Conservation (phyloP, 2,797 vertebrate species). For the Catostomus latipinnis region DNA sequence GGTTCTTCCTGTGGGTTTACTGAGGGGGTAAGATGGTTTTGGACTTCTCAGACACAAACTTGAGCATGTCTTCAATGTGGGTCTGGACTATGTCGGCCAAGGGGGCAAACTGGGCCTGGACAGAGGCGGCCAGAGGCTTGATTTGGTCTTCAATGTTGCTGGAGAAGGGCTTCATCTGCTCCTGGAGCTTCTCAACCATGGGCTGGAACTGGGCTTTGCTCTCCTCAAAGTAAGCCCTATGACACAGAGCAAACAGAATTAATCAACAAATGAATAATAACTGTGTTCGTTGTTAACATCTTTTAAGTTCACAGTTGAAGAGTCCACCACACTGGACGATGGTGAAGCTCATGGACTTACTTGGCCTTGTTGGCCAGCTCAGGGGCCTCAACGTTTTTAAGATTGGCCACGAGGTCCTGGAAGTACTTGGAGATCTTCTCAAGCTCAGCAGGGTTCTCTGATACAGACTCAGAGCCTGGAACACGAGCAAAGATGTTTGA, state of each 20-base stretch:
- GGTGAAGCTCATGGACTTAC: conserved; percentile 61
- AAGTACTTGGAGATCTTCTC: conserved; percentile 64
- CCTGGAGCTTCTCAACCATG: conserved; percentile 70
- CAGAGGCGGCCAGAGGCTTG: conserved; percentile 60
- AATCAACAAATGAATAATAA: background rate
- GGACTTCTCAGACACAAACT: conserved; percentile 68
- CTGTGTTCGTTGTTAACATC: background rate
- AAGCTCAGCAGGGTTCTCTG: conserved; percentile 63
- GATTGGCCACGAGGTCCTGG: conserved; percentile 66
- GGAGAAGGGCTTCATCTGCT: conserved; percentile 64
- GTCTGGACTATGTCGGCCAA: conserved; percentile 48
- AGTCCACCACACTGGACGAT: background rate
- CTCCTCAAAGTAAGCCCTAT: conserved; percentile 70
- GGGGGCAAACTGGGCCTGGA: conserved; percentile 59
- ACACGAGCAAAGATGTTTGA: conserved; percentile 13
- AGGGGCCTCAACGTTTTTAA: conserved; percentile 68
- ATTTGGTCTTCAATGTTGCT: conserved; percentile 62
- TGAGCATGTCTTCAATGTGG: conserved; percentile 63
- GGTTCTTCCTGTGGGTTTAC: conserved; percentile 52
- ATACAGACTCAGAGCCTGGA: conserved; percentile 65
- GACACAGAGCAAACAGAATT: conserved; percentile 1
- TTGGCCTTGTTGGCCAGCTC: conserved; percentile 70
- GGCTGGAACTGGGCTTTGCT: conserved; percentile 67
- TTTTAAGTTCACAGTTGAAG: background rate
- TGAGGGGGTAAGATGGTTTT: conserved; percentile 67